Evolutionary conservation across 2,797 vertebrate species (phyloP).

Genomic region (Onychomys leucogaster): DNA sequence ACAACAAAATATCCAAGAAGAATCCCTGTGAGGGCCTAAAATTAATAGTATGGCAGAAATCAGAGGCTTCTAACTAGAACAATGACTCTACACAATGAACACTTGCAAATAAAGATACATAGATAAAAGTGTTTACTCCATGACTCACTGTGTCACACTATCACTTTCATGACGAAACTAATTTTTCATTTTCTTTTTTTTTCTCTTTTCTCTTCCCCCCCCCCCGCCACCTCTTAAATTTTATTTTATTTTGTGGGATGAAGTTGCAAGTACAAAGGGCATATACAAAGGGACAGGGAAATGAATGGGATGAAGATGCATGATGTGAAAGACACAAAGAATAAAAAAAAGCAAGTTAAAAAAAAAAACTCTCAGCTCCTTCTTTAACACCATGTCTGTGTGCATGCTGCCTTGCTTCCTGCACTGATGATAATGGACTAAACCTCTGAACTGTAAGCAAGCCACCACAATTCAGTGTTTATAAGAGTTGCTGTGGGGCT

Average conservation of each 20-base stretch:
- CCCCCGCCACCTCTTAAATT: no score
- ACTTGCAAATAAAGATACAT: neutral
- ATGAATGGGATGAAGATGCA: neutral
- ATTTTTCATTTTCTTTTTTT: neutral
- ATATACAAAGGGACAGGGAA: neutral
- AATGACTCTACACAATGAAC: neutral
- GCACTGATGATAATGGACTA: neutral
- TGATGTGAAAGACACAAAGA: neutral
- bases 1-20: neutral
- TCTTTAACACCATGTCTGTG: neutral
- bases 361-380: neutral
- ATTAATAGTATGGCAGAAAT: neutral
- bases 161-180: neutral
- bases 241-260: neutral
- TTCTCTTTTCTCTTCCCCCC: neutral
- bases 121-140: neutral
- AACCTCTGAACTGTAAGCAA: neutral
- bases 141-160: neutral
- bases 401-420: neutral
- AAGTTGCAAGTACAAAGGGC: neutral
- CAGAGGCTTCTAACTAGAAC: neutral
- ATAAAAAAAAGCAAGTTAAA: neutral
- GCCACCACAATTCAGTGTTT: neutral
- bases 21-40: neutral
- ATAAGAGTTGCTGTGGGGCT: no score